Evolutionary conservation across 30 jellyfish, hydroid and myxozoan genomes (phyloP).

Genomic region (Aurelia aurita): DNA sequence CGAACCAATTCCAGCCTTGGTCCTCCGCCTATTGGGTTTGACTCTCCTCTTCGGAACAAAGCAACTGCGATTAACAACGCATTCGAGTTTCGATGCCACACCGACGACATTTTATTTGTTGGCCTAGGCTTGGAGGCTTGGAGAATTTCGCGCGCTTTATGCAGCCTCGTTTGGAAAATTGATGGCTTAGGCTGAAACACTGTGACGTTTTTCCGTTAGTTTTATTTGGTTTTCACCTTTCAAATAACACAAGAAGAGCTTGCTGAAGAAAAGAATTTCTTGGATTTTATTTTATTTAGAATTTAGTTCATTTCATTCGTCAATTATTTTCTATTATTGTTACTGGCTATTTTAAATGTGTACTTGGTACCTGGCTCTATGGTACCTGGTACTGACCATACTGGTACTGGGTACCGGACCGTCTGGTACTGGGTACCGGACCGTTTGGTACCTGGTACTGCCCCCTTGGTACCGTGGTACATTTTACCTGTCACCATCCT

Average conservation of each 20-base stretch:
- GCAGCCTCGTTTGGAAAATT: conserved; percentile 21
- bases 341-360: not conserved
- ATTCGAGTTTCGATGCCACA: conserved; percentile 9
- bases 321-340: not conserved
- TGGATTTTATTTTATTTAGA: not conserved
- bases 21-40: conserved; percentile 8
- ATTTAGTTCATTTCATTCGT: not conserved
- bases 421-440: too few relatives aligned
- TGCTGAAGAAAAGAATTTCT: not conserved
- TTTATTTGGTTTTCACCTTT: not conserved
- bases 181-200: not conserved
- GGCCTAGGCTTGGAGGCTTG: not conserved
- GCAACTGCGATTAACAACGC: conserved; percentile 18
- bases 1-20: conserved; percentile 11
- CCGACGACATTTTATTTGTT: not conserved
- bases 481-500: not conserved
- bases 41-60: not conserved
- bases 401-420: too few relatives aligned
- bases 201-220: not conserved
- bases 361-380: too few relatives aligned
- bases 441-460: too few relatives aligned
- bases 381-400: too few relatives aligned
- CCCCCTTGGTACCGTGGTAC: too few relatives aligned
- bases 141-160: conserved; percentile 18
- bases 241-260: not conserved